phyloP scores from a whole-genome alignment of 2,113 vertebrate species.

The Miniopterus natalensis region DNA sequence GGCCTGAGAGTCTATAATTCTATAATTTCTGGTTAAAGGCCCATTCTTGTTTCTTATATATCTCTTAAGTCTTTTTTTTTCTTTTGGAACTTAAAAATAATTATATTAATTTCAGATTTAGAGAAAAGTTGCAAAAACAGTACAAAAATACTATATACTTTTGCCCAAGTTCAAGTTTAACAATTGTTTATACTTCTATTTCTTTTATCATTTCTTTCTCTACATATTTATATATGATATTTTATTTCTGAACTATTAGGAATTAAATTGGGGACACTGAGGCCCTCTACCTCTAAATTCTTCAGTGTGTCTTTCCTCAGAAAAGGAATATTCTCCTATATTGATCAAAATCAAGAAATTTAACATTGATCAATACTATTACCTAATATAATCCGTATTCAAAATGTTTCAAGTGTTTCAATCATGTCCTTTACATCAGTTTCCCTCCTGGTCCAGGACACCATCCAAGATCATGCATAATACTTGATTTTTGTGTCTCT shows the following conservation, averaged over 20 bases:
- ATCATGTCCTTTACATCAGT: background rate
- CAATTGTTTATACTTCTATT: background rate
- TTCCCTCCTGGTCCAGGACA: background rate
- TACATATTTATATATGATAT: background rate
- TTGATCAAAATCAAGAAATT: slow-evolving; percentile 31
- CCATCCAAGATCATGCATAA: background rate
- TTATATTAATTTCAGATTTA: background rate
- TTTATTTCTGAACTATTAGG: background rate
- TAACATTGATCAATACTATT: background rate
- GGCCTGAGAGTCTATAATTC: background rate
- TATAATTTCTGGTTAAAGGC: background rate
- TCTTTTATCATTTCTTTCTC: background rate
- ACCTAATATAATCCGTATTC: background rate
- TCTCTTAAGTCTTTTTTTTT: background rate
- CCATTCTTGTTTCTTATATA: background rate
- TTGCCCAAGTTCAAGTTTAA: background rate
- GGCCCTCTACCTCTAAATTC: background rate
- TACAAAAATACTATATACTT: background rate
- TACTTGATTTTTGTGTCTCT: background rate
- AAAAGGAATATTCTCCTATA: background rate
- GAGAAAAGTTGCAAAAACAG: background rate
- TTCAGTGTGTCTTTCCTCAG: background rate
- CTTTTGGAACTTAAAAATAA: background rate
- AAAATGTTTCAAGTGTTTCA: background rate
- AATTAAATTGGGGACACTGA: background rate